A percentile compares a stretch with the other conserved stretches of the same genome.
Conservation (phyloP, 1,140 invertebrate species). For the Tetraneura akinire region DNA sequence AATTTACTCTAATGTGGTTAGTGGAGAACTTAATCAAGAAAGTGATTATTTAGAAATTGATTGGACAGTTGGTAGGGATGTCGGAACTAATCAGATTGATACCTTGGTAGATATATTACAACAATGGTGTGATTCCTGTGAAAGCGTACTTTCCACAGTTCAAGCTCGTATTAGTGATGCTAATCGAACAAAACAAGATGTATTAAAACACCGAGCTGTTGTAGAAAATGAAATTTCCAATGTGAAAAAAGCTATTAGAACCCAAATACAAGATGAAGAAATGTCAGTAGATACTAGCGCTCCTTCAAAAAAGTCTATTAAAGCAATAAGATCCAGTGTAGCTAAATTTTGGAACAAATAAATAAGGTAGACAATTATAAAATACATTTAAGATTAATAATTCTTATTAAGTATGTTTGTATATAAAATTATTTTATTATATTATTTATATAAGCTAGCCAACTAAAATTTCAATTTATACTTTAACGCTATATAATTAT, state of each 20-base stretch:
- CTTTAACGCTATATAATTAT: background rate
- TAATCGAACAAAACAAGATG: slow-evolving; percentile 80
- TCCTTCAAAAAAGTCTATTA: slow-evolving; percentile 7
- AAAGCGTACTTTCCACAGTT: slow-evolving; percentile 82
- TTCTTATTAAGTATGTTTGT: slow-evolving; percentile 16
- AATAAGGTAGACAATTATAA: slow-evolving; percentile 2
- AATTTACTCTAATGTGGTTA: slow-evolving; percentile 95
- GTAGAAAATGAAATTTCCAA: slow-evolving; percentile 84
- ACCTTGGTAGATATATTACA: slow-evolving; percentile 78
- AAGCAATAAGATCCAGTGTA: slow-evolving; percentile 7
- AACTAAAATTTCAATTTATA: background rate
- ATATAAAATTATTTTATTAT: slow-evolving; percentile 16
- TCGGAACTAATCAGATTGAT: slow-evolving; percentile 76
- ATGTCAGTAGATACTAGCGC: slow-evolving; percentile 42
- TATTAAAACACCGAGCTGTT: slow-evolving; percentile 76
- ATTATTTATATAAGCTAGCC: background rate
- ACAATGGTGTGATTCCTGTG: slow-evolving; percentile 89
- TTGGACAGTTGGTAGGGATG: slow-evolving; percentile 90
- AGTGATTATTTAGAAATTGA: slow-evolving; percentile 91
- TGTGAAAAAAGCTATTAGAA: slow-evolving; percentile 81
- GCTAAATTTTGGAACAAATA: slow-evolving; percentile 39
- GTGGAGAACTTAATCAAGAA: slow-evolving; percentile 94
- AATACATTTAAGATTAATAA: background rate
- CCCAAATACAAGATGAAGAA: slow-evolving; percentile 63
- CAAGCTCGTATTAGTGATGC: slow-evolving; percentile 86